Percentiles rank a stretch among this genome's conserved stretches.
Evolutionary conservation across 2,888 invertebrate genomes (phyloP).

Genomic region (Parasteatoda lunata): DNA sequence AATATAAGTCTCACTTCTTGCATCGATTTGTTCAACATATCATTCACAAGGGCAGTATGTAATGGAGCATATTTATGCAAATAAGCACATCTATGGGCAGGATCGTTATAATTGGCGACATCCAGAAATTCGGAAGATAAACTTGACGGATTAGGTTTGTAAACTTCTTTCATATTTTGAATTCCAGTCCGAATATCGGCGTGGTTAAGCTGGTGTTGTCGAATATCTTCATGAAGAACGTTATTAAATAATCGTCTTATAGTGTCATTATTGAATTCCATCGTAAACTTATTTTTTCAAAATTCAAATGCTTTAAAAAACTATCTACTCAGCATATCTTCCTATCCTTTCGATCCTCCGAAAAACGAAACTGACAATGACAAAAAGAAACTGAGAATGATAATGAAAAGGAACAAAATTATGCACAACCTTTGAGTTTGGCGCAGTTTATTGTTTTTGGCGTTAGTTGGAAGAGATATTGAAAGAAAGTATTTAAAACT

Average conservation of each 20-base stretch:
- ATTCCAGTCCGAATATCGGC: slow-evolving; percentile 27
- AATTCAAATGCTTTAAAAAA: too few species aligned
- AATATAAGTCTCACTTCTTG: background rate
- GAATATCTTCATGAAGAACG: slow-evolving; percentile 29
- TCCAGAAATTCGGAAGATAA: background rate
- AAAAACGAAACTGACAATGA: too few species aligned
- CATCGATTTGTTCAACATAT: slow-evolving; percentile 17
- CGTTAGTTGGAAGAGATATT: too few species aligned
- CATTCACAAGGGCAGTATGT: slow-evolving; percentile 33
- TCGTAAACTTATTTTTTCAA: too few species aligned
- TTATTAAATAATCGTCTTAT: slow-evolving; percentile 20
- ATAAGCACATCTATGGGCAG: slow-evolving; percentile 47
- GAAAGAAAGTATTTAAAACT: too few species aligned
- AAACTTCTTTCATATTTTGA: slow-evolving; percentile 40
- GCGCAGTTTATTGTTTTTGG: too few species aligned
- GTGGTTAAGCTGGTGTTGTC: background rate
- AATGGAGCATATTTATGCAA: slow-evolving; percentile 51
- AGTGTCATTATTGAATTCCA: background rate
- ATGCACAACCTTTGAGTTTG: too few species aligned
- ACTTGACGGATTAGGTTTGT: slow-evolving; percentile 10
- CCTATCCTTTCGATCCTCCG: too few species aligned
- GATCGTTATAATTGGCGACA: slow-evolving; percentile 32
- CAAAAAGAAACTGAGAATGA: too few species aligned
- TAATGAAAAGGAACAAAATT: too few species aligned
- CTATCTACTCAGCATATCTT: too few species aligned